Evolutionary conservation across 2,113 vertebrate species (phyloP).

Genomic region (Pithys albifrons): DNA sequence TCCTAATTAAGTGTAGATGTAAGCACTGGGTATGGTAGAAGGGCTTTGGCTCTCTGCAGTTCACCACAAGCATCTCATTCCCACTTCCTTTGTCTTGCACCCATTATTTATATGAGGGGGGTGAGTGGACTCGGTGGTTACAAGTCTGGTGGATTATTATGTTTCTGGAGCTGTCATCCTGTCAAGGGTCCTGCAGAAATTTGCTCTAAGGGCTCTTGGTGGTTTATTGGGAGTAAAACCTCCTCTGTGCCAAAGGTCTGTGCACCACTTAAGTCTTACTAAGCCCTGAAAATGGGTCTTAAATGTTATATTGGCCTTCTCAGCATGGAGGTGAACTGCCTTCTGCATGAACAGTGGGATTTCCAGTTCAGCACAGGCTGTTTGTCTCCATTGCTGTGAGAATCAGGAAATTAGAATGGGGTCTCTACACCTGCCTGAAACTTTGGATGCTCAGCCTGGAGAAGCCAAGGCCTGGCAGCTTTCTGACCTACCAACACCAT

Average conservation of each 20-base stretch:
- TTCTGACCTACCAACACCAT: not conserved
- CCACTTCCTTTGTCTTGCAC: slow-evolving; percentile 52
- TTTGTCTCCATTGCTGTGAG: not conserved
- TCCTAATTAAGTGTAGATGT: slow-evolving; percentile 63
- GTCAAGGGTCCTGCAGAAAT: slow-evolving; percentile 31
- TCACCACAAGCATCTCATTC: slow-evolving; percentile 62
- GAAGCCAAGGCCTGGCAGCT: not conserved
- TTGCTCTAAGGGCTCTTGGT: not conserved
- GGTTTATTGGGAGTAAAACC: not conserved
- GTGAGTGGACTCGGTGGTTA: slow-evolving; percentile 34
- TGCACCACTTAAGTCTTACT: not conserved
- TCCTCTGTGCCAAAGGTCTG: not conserved
- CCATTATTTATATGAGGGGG: not conserved
- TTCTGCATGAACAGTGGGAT: not conserved
- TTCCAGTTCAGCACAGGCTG: not conserved
- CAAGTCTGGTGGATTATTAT: slow-evolving; percentile 15
- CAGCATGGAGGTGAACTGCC: not conserved
- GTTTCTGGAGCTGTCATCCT: slow-evolving; percentile 32
- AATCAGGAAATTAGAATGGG: not conserved
- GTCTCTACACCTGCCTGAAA: not conserved
- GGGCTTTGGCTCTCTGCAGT: slow-evolving; percentile 52
- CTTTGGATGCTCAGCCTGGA: not conserved
- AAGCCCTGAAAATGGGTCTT: slow-evolving; percentile 10
- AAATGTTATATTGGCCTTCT: slow-evolving; percentile 5
- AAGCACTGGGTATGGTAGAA: slow-evolving; percentile 50